Evolutionary conservation across 2,888 invertebrate species (phyloP), one percentile per base, ranked within the genome.

Genomic region (Cetonia aurata): DNA sequence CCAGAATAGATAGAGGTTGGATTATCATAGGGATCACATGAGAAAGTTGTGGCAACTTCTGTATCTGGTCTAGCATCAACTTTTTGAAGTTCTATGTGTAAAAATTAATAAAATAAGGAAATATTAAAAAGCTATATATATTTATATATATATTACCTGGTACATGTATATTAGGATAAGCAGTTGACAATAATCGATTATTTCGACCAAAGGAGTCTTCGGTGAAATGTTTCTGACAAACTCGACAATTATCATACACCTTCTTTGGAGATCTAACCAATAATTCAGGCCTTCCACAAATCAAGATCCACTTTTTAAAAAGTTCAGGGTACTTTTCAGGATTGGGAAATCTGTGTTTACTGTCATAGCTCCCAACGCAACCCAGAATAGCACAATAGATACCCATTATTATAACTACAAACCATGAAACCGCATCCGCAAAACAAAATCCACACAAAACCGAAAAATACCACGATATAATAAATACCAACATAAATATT

Each of bases 131-230:
- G n/a, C n/a, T n/a, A n/a, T n/a, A n/a, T n/a, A n/a, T n/a, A n/a
- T n/a, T n/a, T n/a, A n/a, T n/a, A n/a, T n/a, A n/a, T n/a, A 13
- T 48, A 13, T 15, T 55, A 55, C 55, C 55, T 19, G 55, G 55
- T 6, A 55, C 9, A 8, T 55, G 12, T 12, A 55, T 15, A 13
- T 10, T 19, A n/a, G 55, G 55, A 25, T 19, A 19, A 1, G 19
- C 55, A 1, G 17, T 55, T 25, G n/a, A 15, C 8, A 55, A 12
- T 55, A 55, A 17, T 6, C 6, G 10, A 25, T 19, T 19, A 19
- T 55, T 55, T 19, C 19, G 17, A n/a, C 17, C 55, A 55, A 55
- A 55, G 17, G 17, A 15, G 17, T 55, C 55, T 55, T 55, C 25
- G 0, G 55, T 15, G 17, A 55, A 55, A 15, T 55, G 55, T 25